These are phyloP conservation scores for Sitophilus oryzae DNA, from an alignment of 1,140 invertebrate genomes.

Conservation along the genomic window DNA sequence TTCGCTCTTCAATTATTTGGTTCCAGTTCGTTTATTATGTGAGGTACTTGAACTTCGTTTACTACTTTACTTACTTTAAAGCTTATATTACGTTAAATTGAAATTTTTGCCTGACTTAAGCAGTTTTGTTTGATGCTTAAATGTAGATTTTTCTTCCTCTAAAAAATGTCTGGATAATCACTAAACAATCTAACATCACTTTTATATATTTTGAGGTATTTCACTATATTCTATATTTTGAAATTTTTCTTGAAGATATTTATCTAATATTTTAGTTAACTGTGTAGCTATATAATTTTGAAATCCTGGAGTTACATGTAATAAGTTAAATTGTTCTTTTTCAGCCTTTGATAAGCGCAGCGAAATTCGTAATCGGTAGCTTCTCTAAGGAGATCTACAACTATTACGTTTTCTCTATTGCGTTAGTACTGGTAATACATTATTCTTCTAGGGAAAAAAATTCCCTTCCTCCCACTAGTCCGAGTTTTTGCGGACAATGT, in stretches of 20 bases:
- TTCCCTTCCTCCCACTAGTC: too few relatives aligned
- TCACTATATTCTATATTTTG: conserved; percentile 6
- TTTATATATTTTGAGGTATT: conserved; percentile 16
- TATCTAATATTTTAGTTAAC: conserved; percentile 27
- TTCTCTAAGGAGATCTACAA: conserved; percentile 26
- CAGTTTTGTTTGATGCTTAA: not conserved
- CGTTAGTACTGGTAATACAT: too few relatives aligned
- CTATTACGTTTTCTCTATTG: too few relatives aligned
- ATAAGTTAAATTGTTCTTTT: conserved; percentile 30
- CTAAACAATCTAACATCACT: conserved; percentile 30
- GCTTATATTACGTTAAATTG: not conserved
- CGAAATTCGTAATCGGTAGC: conserved; percentile 25
- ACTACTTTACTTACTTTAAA: not conserved
- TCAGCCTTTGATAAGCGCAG: conserved; percentile 25
- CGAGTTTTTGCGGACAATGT: too few relatives aligned
- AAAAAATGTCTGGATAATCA: conserved; percentile 26
- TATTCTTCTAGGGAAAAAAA: too few relatives aligned
- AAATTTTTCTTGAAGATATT: conserved; percentile 25
- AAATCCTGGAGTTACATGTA: conserved; percentile 35
- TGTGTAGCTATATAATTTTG: conserved; percentile 32
- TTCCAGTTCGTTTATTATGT: too few relatives aligned
- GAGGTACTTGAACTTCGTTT: not conserved
- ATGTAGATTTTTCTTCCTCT: conserved; percentile 10
- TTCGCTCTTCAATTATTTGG: conserved; percentile 1
- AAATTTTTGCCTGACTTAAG: not conserved